phyloP scores from a whole-genome alignment of 1,140 invertebrate genomes.

The Caenorhabditis remanei region DNA sequence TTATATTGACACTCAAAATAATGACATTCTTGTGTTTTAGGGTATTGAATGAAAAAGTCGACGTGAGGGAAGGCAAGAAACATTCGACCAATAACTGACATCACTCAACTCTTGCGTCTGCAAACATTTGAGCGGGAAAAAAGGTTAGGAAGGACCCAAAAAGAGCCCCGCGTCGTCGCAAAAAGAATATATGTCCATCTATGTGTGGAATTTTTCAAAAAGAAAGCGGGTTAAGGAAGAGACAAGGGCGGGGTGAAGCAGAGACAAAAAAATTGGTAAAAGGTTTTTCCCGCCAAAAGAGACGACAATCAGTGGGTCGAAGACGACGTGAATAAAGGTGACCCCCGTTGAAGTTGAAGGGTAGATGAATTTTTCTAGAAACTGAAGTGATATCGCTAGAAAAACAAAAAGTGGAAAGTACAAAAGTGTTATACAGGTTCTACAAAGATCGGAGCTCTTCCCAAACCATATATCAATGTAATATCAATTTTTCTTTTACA shows the following conservation, averaged over 20 bases:
- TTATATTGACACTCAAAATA: too few species aligned
- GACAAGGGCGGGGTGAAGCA: neutral
- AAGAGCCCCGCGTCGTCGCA: neutral
- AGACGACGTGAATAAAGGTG: neutral
- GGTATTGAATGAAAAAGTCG: neutral
- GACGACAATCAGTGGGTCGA: slow-evolving; percentile 32
- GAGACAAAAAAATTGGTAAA: slow-evolving; percentile 51
- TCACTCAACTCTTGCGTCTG: slow-evolving; percentile 20
- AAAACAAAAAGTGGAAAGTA: neutral
- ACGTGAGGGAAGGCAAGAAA: slow-evolving; percentile 54
- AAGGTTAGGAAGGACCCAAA: slow-evolving; percentile 21
- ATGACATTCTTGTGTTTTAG: neutral
- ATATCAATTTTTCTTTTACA: too few species aligned
- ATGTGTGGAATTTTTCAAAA: slow-evolving; percentile 49
- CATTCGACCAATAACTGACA: slow-evolving; percentile 43
- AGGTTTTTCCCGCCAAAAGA: slow-evolving; percentile 11
- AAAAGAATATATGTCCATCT: slow-evolving; percentile 43
- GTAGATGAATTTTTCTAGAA: neutral
- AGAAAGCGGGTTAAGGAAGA: neutral
- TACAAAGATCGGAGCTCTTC: too few species aligned
- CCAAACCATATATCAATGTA: too few species aligned
- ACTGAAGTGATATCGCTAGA: neutral
- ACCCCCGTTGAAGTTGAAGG: neutral
- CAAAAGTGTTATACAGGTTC: too few species aligned
- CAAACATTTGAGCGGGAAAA: slow-evolving; percentile 50